Evolutionary conservation across 2,797 vertebrate genomes (phyloP), one percentile per base, ranked within the genome.

Genomic region (Rhadinocentrus ornatus): DNA sequence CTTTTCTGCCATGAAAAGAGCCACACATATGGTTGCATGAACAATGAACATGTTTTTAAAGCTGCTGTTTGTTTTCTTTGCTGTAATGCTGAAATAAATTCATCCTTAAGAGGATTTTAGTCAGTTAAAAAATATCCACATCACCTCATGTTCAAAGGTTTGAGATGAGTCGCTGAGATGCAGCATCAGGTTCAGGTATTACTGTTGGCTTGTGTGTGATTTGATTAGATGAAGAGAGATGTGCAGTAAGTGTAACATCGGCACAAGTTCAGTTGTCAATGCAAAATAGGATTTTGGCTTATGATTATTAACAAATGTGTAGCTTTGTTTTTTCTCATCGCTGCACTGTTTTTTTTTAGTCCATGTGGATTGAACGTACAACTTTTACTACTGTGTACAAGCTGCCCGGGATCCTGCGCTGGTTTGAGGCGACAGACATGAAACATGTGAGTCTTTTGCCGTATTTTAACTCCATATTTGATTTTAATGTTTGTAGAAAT

Each of bases 331-430:
- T 61, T 12, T 31, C 52, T 52, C 20, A 62, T 20, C 31, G 46
- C 58, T 71, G 0, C 20, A 6, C 34, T 7, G 34, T 34, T 75
- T 18, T 37, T 11, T 20, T 65, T 64, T 24, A 99, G 98, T 99
- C 97, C 0, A 99, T 99, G 98, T 99, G 98, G 98, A 98, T 99
- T 50, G 98, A 99, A 75, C 96, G 98, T 32, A 97, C 98, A 10
- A 98, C 98, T 4, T 99, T 98, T 87, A 73, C 93, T 71, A 99
- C 96, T 0, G 96, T 96, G 0, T 99, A 99, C 83, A 99, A 97
- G 82, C 94, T 99, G 1, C 98, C 98, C 0, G 98, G 97, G 35
- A 99, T 99, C 87, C 94, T 99, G 78, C 95, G 97, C 75, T 99
- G 98, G 98, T 99, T 99, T 70, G 98, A 99, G 78, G 96, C 96